A percentile compares a stretch with the other conserved stretches of the same genome.
phyloP scores from a whole-genome alignment of 2,797 vertebrate genomes.

The Sternarchorhynchus goeldii region DNA sequence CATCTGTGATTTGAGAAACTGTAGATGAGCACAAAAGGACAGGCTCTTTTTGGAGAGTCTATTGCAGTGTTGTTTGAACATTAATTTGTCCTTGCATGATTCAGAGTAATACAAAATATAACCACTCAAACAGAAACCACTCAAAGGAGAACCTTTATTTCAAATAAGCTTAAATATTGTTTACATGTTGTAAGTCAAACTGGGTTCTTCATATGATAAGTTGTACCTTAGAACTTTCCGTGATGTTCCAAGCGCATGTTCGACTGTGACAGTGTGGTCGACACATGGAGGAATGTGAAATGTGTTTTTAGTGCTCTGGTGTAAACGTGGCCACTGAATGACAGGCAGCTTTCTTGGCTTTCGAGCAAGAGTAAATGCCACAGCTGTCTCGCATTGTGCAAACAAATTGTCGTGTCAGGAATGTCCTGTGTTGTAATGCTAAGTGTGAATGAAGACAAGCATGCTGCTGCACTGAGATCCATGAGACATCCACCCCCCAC shows the following conservation, averaged over 20 bases:
- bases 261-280: background rate
- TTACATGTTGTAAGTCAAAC: slow-evolving; percentile 23
- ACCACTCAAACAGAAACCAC: slow-evolving; percentile 1
- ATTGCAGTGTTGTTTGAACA: background rate
- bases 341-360: no score
- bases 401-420: background rate
- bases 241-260: background rate
- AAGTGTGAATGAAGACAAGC: slow-evolving; percentile 53
- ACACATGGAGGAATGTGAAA: background rate
- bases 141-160: background rate
- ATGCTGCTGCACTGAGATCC: slow-evolving; percentile 55
- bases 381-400: slow-evolving; percentile 13
- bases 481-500: slow-evolving; percentile 44
- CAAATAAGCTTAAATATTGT: slow-evolving; percentile 35
- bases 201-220: background rate
- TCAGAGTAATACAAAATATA: slow-evolving; percentile 5
- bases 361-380: background rate
- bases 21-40: background rate
- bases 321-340: slow-evolving; percentile 6
- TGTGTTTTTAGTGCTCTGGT: slow-evolving; percentile 8
- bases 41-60: background rate
- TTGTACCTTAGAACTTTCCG: slow-evolving; percentile 1
- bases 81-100: slow-evolving; percentile 17
- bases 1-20: no score
- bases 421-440: slow-evolving; percentile 17